A percentile compares a stretch with the other conserved stretches of the same genome.
Conservation (phyloP, 2,888 invertebrate species). For the Drosophila eohydei region DNA sequence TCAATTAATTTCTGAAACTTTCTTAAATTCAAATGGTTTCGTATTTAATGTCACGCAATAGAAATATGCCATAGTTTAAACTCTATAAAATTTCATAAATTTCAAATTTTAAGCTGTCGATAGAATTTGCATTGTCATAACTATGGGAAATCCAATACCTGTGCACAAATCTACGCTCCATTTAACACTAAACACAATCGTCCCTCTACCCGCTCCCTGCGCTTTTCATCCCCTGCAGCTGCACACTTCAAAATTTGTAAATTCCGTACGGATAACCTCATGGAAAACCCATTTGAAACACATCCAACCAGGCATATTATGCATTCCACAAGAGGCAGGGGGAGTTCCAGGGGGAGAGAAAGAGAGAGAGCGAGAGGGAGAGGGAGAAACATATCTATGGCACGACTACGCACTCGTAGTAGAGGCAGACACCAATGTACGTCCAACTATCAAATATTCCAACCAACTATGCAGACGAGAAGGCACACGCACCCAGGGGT, state of each 20-base stretch:
- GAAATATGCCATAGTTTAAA: background rate
- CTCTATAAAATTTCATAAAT: background rate
- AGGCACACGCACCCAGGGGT: background rate
- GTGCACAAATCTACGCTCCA: slow-evolving; percentile 41
- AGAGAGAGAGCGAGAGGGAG: background rate
- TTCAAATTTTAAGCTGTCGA: background rate
- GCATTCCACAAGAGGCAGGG: background rate
- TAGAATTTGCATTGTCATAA: slow-evolving; percentile 21
- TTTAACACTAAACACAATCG: slow-evolving; percentile 31
- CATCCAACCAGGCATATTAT: slow-evolving; percentile 11
- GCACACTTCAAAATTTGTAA: slow-evolving; percentile 6
- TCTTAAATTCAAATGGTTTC: background rate
- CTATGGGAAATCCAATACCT: slow-evolving; percentile 17
- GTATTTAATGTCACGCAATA: background rate
- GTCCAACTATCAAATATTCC: slow-evolving; percentile 16
- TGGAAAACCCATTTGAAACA: slow-evolving; percentile 31
- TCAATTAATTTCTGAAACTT: too few species aligned
- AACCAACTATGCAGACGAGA: slow-evolving; percentile 32
- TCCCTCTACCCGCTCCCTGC: too few species aligned
- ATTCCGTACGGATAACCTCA: slow-evolving; percentile 10
- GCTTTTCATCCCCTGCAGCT: background rate
- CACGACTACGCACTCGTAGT: slow-evolving; percentile 5
- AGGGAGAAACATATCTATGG: slow-evolving; percentile 12
- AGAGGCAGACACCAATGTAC: background rate
- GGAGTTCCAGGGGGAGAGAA: background rate